phyloP scores from a whole-genome alignment of 2,888 invertebrate species.

The Andrena dorsata region DNA sequence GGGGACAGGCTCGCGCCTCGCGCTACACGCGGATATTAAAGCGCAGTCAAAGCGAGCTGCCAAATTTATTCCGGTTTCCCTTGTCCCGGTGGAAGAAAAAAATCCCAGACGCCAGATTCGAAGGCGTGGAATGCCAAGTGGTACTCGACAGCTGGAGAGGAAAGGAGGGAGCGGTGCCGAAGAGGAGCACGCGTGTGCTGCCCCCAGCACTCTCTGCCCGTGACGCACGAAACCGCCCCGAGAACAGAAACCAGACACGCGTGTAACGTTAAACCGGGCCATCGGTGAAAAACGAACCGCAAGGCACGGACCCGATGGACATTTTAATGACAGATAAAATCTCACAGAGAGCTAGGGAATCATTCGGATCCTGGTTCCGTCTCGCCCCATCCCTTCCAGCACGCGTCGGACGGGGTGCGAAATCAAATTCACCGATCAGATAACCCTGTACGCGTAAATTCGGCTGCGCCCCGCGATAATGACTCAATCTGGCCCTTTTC shows the following conservation, averaged over 20 bases:
- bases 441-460: conserved; percentile 15
- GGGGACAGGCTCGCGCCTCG: not conserved
- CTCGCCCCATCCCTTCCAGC: not conserved
- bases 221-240: conserved; percentile 53
- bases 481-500: conserved; percentile 12
- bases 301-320: conserved; percentile 16
- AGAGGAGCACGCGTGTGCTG: conserved; percentile 37
- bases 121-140: conserved; percentile 68
- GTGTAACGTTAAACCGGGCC: conserved; percentile 62
- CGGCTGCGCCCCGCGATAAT: conserved; percentile 13
- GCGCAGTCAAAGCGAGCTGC: conserved; percentile 17
- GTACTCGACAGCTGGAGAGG: conserved; percentile 42
- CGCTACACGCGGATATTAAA: conserved; percentile 18
- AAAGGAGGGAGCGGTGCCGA: conserved; percentile 20
- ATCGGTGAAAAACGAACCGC: conserved; percentile 54
- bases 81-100: conserved; percentile 25
- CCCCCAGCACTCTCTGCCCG: not conserved
- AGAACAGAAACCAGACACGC: conserved; percentile 71
- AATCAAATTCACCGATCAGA: conserved; percentile 22
- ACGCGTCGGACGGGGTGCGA: not conserved
- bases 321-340: conserved; percentile 60
- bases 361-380: not conserved
- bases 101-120: conserved; percentile 56
- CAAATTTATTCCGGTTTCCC: conserved; percentile 60
- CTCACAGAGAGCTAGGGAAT: conserved; percentile 26